A percentile compares a stretch with the other conserved stretches of the same genome.
phyloP scores from a whole-genome alignment of 2,113 vertebrate species.

The Tragulus kanchil region DNA sequence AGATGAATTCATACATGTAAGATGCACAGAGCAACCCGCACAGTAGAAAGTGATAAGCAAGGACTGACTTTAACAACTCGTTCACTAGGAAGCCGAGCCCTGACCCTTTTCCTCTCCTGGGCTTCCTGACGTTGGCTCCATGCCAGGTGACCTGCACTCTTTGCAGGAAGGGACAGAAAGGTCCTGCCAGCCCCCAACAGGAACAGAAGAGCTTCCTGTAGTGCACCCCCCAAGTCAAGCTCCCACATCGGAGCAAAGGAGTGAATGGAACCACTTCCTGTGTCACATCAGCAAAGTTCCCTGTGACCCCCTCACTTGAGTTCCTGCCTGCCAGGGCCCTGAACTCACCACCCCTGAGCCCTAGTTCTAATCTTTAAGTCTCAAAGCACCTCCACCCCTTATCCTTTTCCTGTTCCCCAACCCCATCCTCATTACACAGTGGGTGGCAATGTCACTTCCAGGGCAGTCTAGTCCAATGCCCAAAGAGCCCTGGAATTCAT shows the following conservation, averaged over 20 bases:
- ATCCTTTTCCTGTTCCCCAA: not conserved
- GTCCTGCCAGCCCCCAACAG: not conserved
- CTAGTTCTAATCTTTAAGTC: not conserved
- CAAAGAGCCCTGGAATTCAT: not conserved
- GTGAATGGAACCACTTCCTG: not conserved
- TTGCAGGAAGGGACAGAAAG: not conserved
- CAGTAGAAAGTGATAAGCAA: no score
- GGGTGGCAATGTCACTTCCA: not conserved
- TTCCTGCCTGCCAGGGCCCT: not conserved
- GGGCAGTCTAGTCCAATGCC: not conserved
- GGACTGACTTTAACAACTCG: not conserved
- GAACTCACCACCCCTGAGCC: not conserved
- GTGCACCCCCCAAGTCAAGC: not conserved
- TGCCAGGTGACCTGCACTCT: not conserved
- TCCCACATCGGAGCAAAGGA: not conserved
- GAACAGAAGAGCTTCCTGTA: not conserved
- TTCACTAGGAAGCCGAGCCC: not conserved
- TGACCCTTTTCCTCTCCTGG: not conserved
- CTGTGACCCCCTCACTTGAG: not conserved
- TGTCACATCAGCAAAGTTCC: not conserved
- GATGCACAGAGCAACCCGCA: not conserved
- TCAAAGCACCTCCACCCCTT: not conserved
- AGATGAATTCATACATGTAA: fast-evolving
- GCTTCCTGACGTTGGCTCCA: not conserved
- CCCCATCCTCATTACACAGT: no score